These are phyloP conservation scores for Copsychus sechellarum DNA, from an alignment of 2,113 vertebrate species.

Conservation along the genomic window DNA sequence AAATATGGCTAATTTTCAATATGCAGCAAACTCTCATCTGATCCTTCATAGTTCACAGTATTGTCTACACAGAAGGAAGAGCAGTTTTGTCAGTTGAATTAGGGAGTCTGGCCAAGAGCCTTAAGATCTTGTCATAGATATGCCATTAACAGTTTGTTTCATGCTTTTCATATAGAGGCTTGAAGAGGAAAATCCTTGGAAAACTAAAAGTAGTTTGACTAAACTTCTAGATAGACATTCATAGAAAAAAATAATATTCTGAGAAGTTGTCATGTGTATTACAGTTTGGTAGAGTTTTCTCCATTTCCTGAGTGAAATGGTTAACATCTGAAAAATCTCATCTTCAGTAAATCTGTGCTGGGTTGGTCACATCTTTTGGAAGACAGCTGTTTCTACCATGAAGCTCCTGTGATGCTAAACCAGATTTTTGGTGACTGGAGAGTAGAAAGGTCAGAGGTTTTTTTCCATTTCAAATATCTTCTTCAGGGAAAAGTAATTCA, in stretches of 20 bases:
- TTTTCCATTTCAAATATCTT: background rate
- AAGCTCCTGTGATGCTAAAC: background rate
- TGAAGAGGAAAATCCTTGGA: background rate
- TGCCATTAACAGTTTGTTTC: background rate
- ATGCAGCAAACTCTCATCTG: background rate
- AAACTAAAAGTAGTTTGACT: background rate
- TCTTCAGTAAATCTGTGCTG: background rate
- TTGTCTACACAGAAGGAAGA: background rate
- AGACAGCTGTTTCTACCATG: background rate
- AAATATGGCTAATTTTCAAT: background rate
- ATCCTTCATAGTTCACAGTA: background rate
- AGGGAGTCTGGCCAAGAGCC: background rate
- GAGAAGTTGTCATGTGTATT: background rate
- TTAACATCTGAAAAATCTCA: background rate
- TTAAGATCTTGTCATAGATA: background rate
- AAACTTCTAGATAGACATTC: background rate
- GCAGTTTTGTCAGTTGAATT: background rate
- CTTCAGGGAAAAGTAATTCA: background rate
- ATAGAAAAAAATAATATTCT: background rate
- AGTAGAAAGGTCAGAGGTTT: background rate
- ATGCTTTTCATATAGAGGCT: background rate
- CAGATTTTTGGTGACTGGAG: background rate
- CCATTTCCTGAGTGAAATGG: background rate
- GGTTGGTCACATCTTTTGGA: background rate
- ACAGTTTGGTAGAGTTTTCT: background rate